Evolutionary conservation across 2,888 invertebrate species (phyloP), one percentile per base, ranked within the genome.

Genomic region (Eristalinus sepulchralis): DNA sequence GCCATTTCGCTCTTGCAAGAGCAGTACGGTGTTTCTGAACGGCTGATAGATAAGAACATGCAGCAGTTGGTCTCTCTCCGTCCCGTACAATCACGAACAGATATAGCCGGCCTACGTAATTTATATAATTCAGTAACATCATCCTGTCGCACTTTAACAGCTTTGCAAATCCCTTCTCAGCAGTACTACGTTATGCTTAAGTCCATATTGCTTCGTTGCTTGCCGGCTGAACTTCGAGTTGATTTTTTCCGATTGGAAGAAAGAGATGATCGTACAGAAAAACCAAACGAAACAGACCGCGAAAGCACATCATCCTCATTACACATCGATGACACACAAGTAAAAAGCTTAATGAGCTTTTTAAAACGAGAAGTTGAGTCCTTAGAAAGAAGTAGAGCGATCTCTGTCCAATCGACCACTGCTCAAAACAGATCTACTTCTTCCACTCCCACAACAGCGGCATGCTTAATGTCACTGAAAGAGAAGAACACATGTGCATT

Each of bases 1-100:
- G 77, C 78, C 57, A 33, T 83, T 27, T 72, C 77, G 1, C 62
- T 83, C 53, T n/a, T 83, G n/a, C 47, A 67, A 22, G 83, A 83
- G 3, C 67, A 83, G 47, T 77, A 31, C n/a, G 78, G 66, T 17
- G n/a, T n/a, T n/a, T n/a, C n/a, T n/a, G n/a, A n/a, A n/a, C n/a
- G n/a, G n/a, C n/a, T n/a, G 36, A 20, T 68, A n/a, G 67, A 68
- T 8, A 73, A 68, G 5, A 63, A 75, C 24, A 75, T 81, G 68
- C 68, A 81, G 17, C 67, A 75, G 17, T 31, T 81, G n/a, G 31
- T 81, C 31, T 66, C 68, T 3, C 68, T 82, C 53, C 76, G 60
- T 13, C 64, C 76, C 0, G n/a, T 71, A 27, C 71, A 60, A 22
- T 77, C n/a, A 10, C 70, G 17, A 66, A 39, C 76, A 22, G 75